Evolutionary conservation across 2,113 vertebrate genomes (phyloP).

Genomic region (Sminthopsis crassicaudata): DNA sequence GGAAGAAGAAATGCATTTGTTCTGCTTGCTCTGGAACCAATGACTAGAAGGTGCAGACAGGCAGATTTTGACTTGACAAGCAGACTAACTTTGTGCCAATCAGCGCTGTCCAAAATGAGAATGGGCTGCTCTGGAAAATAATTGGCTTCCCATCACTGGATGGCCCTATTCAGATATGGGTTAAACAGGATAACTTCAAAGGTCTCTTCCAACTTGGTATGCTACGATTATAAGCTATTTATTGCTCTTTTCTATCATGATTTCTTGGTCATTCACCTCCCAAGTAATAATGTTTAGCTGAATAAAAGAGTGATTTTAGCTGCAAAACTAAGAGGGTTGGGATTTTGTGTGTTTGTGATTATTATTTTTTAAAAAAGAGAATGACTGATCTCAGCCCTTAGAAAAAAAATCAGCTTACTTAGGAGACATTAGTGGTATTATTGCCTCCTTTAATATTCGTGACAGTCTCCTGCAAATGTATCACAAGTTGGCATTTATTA

Average conservation of each 20-base stretch:
- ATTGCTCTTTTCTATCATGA: conserved; percentile 72
- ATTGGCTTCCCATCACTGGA: not conserved
- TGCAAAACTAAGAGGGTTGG: conserved; percentile 78
- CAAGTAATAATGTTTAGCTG: conserved; percentile 74
- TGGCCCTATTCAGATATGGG: not conserved
- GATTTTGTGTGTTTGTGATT: conserved; percentile 39
- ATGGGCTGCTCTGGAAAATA: not conserved
- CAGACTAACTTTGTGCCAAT: not conserved
- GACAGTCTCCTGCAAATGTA: conserved; percentile 95
- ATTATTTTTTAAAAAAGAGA: conserved; percentile 70
- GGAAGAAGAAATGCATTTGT: not conserved
- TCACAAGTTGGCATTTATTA: conserved; percentile 99
- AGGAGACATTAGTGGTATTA: conserved; percentile 88
- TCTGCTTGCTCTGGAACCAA: not conserved
- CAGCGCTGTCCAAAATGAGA: not conserved
- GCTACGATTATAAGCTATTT: conserved; percentile 36
- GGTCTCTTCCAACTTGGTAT: not conserved
- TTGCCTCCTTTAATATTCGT: conserved; percentile 90
- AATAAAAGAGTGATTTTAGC: conserved; percentile 78
- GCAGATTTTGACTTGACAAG: not conserved
- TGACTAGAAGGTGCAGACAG: not conserved
- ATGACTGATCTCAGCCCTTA: conserved; percentile 84
- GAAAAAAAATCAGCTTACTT: conserved; percentile 89
- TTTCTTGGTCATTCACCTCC: conserved; percentile 70
- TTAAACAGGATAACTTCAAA: not conserved